Evolutionary conservation across 2,888 invertebrate species (phyloP), one percentile per base, ranked within the genome.

Genomic region (Boloria euphrosyne): DNA sequence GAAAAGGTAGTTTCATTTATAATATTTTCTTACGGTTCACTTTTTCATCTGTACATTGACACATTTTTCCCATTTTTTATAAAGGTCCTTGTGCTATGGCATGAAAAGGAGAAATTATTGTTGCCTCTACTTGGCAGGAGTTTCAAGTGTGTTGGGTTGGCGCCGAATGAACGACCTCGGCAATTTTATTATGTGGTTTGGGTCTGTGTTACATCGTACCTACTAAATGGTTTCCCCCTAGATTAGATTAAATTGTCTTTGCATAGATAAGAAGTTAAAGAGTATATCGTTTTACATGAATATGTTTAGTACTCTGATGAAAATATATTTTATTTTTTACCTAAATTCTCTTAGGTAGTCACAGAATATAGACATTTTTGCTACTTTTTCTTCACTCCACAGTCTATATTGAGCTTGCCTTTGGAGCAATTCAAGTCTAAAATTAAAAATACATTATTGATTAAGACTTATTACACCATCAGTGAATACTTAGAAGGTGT

Each of bases 61-160:
- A 57, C 1, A 1, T 14, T 16, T 57, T 57, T 46, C 10, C 2
- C 13, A 27, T 57, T 27, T 18, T 57, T 57, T 57, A 57, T 57
- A 16, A 46, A 57, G 46, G 46, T 52, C 51, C 46, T 46, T 13
- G n/a, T 17, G 5, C 61, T 3, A 31, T 58, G 17, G 31, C 31
- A 43, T 50, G 17, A 46, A 60, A 60, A 53, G 57, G 46, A 67
- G 67, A 65, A 71, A 70, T 65, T 69, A 71, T 71, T 65, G 62
- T 66, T 70, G 64, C 72, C 72, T 16, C 73, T 64, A 78, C 74
- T 87, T 88, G 88, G 87, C 87, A 86, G 74, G 74, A 76, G 73
- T 74, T 73, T 77, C 73, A 83, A 85, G 77, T 84, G 69, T 82
- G 84, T 76, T 83, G 77, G 67, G 62, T 65, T 64, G 87, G 87